phyloP scores from a whole-genome alignment of 2,888 invertebrate genomes.

The Leptinotarsa peninsularis region DNA sequence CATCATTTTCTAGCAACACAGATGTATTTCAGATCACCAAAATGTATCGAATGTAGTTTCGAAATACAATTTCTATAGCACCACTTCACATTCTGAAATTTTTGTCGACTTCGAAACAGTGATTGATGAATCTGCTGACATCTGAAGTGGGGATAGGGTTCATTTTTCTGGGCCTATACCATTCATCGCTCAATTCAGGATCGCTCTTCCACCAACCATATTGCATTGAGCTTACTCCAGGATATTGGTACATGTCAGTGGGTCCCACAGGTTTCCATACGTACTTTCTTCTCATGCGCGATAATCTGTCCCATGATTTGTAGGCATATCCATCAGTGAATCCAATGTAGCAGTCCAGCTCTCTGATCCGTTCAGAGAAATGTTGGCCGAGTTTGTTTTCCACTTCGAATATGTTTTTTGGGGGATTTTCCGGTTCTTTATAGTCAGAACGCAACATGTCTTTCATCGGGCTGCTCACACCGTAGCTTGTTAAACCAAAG shows the following conservation, averaged over 20 bases:
- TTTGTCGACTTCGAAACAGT: slow-evolving; percentile 50
- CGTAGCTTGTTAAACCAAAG: slow-evolving; percentile 68
- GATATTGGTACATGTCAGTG: slow-evolving; percentile 68
- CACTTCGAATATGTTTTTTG: slow-evolving; percentile 47
- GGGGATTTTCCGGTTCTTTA: slow-evolving; percentile 64
- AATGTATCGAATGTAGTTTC: too few species aligned
- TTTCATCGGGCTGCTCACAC: slow-evolving; percentile 68
- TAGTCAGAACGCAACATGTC: slow-evolving; percentile 67
- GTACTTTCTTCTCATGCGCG: slow-evolving; percentile 69
- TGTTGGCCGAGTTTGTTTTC: slow-evolving; percentile 61
- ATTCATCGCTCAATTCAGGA: slow-evolving; percentile 54
- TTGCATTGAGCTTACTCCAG: slow-evolving; percentile 67
- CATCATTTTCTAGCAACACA: too few species aligned
- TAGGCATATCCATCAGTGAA: slow-evolving; percentile 71
- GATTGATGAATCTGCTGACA: slow-evolving; percentile 48
- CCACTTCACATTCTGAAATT: slow-evolving; percentile 39
- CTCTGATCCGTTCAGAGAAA: slow-evolving; percentile 64
- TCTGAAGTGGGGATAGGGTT: slow-evolving; percentile 46
- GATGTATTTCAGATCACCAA: too few species aligned
- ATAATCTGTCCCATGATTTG: slow-evolving; percentile 67
- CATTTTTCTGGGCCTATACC: slow-evolving; percentile 63
- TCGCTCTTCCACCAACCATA: slow-evolving; percentile 30
- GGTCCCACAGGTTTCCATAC: slow-evolving; percentile 70
- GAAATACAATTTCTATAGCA: neutral
- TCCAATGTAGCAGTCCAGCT: slow-evolving; percentile 68